These are phyloP conservation scores for Augochlorella aurata DNA, from an alignment of 2,888 invertebrate species.

Conservation along the genomic window DNA sequence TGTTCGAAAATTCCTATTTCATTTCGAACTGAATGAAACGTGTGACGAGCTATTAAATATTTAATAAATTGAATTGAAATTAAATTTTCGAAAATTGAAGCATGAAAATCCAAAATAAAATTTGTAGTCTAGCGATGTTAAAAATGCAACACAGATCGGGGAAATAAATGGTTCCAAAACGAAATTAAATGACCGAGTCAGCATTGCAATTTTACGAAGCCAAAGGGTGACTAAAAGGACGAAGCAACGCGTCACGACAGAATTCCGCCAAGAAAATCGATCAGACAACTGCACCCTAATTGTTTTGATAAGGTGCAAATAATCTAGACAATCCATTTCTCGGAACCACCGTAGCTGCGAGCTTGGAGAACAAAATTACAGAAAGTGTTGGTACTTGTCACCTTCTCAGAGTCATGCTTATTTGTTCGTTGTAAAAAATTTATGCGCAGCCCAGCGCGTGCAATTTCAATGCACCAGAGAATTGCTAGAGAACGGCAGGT, in stretches of 20 bases:
- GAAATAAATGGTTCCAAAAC: background rate
- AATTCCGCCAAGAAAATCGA: constrained; percentile 13
- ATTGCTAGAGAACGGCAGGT: background rate
- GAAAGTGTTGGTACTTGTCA: constrained; percentile 9
- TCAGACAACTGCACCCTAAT: constrained; percentile 11
- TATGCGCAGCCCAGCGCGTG: background rate
- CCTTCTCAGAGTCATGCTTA: background rate
- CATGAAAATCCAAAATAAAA: too few species aligned
- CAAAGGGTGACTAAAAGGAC: too few species aligned
- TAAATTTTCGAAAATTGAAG: too few species aligned
- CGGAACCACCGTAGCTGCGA: background rate
- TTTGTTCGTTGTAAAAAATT: constrained; percentile 23
- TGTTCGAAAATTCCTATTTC: too few species aligned
- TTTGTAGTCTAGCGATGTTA: too few species aligned
- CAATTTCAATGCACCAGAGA: background rate
- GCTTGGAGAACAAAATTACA: background rate
- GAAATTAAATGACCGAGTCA: background rate
- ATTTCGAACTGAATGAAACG: too few species aligned
- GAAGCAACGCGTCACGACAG: background rate
- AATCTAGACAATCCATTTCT: background rate
- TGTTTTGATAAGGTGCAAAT: background rate
- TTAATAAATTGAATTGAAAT: too few species aligned
- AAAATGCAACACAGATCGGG: too few species aligned
- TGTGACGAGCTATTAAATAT: too few species aligned
- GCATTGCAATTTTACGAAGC: background rate